phyloP scores from a whole-genome alignment of 2,888 invertebrate genomes.

The Mythimna pallens region DNA sequence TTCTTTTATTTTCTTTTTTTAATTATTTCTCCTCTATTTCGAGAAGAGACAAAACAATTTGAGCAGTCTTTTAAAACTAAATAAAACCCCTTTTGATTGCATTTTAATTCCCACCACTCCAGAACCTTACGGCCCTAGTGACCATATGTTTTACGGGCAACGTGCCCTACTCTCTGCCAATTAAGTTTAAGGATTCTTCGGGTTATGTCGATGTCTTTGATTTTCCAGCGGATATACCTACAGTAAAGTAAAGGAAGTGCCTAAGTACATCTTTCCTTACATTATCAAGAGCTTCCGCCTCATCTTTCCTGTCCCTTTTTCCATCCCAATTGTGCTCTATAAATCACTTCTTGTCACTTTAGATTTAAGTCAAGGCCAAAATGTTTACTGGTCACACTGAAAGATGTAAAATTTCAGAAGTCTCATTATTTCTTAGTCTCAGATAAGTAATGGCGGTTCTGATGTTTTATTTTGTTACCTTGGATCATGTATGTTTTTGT shows the following conservation, averaged over 20 bases:
- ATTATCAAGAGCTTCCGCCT: conserved; percentile 40
- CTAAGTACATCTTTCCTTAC: conserved; percentile 20
- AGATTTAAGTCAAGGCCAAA: conserved; percentile 19
- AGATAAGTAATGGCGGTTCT: too few species aligned
- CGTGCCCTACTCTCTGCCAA: too few species aligned
- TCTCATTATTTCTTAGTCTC: neutral
- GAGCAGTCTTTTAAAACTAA: too few species aligned
- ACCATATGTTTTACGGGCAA: too few species aligned
- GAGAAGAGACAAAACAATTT: too few species aligned
- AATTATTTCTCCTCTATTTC: too few species aligned
- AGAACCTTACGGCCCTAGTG: too few species aligned
- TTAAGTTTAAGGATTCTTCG: too few species aligned
- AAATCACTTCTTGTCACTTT: conserved; percentile 38
- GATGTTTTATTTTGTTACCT: neutral
- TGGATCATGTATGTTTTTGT: neutral
- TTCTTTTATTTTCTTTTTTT: too few species aligned
- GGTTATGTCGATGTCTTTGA: neutral
- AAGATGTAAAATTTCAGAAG: conserved; percentile 3
- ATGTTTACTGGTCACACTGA: conserved; percentile 15
- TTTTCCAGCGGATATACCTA: neutral
- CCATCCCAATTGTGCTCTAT: conserved; percentile 24
- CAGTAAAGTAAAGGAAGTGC: neutral
- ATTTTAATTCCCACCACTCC: too few species aligned
- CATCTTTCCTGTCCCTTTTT: conserved; percentile 22
- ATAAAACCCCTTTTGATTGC: too few species aligned